These are phyloP conservation scores for Ridgeia piscesae DNA, from an alignment of 1,140 invertebrate genomes.

Conservation along the genomic window DNA sequence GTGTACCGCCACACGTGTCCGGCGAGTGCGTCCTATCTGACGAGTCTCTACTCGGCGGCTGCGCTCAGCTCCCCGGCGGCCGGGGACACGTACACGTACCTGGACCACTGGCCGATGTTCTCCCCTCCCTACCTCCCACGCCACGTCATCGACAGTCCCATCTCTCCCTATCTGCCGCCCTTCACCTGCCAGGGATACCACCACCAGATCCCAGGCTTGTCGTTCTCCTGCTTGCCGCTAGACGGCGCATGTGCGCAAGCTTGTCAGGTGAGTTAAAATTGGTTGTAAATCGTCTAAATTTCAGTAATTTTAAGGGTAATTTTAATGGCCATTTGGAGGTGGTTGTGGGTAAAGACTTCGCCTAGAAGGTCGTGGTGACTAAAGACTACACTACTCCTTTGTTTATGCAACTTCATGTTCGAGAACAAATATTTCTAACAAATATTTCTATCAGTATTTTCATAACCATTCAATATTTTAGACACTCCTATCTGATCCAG, in stretches of 20 bases:
- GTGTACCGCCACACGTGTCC: not conserved
- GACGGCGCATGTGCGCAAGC: not conserved
- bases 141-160: not conserved
- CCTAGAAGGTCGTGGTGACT: too few relatives aligned
- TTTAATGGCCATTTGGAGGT: too few relatives aligned
- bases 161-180: not conserved
- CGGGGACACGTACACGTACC: not conserved
- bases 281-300: too few relatives aligned
- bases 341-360: too few relatives aligned
- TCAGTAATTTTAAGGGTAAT: too few relatives aligned
- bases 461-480: too few relatives aligned
- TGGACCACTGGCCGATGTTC: not conserved
- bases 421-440: too few relatives aligned
- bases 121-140: not conserved
- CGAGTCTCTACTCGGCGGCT: not conserved
- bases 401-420: too few relatives aligned
- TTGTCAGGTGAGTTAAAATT: not conserved
- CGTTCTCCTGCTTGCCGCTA: slow-evolving; percentile 3
- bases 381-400: too few relatives aligned
- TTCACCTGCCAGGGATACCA: not conserved
- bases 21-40: not conserved
- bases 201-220: not conserved
- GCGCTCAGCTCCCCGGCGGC: not conserved
- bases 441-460: too few relatives aligned
- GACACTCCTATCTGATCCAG: too few relatives aligned